phyloP scores from a whole-genome alignment of 2,797 vertebrate genomes.

The Microctenopoma lineatum region DNA sequence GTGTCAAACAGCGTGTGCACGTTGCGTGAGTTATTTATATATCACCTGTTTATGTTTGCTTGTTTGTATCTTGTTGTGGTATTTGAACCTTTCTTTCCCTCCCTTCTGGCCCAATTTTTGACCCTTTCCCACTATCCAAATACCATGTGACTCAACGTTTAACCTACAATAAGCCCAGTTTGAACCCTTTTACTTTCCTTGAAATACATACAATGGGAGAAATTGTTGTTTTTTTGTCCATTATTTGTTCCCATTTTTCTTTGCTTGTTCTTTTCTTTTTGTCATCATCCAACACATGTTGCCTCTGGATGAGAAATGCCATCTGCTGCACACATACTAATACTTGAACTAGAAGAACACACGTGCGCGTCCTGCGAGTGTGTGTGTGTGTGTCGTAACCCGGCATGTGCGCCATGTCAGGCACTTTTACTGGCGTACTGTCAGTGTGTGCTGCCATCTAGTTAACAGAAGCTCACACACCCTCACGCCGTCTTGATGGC shows the following conservation, averaged over 20 bases:
- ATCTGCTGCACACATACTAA: slow-evolving; percentile 12
- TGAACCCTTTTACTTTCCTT: background rate
- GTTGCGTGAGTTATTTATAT: slow-evolving; percentile 78
- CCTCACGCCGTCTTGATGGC: slow-evolving; percentile 12
- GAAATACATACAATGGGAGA: background rate
- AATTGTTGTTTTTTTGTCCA: background rate
- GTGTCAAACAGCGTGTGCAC: slow-evolving; percentile 31
- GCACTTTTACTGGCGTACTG: slow-evolving; percentile 30
- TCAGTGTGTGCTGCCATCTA: slow-evolving; percentile 48
- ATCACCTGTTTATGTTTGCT: slow-evolving; percentile 75
- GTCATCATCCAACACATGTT: slow-evolving; percentile 13
- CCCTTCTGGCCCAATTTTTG: slow-evolving; percentile 23
- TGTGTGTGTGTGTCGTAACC: slow-evolving; percentile 13
- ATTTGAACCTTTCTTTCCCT: slow-evolving; percentile 51
- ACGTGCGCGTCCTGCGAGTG: background rate
- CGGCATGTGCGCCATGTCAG: slow-evolving; percentile 33
- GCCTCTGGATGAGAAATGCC: slow-evolving; percentile 1
- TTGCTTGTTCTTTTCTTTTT: slow-evolving; percentile 5
- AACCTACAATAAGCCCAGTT: slow-evolving; percentile 1
- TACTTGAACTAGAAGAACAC: background rate
- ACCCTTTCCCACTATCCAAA: slow-evolving; percentile 23
- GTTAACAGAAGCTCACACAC: slow-evolving; percentile 33
- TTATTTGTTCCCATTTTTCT: background rate
- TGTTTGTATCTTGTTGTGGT: slow-evolving; percentile 73
- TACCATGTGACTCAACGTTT: slow-evolving; percentile 23